Evolutionary conservation across 30 jellyfish, hydroid and myxozoan species (phyloP), one percentile per base, ranked within the genome.

Genomic region (Hydractinia echinata): DNA sequence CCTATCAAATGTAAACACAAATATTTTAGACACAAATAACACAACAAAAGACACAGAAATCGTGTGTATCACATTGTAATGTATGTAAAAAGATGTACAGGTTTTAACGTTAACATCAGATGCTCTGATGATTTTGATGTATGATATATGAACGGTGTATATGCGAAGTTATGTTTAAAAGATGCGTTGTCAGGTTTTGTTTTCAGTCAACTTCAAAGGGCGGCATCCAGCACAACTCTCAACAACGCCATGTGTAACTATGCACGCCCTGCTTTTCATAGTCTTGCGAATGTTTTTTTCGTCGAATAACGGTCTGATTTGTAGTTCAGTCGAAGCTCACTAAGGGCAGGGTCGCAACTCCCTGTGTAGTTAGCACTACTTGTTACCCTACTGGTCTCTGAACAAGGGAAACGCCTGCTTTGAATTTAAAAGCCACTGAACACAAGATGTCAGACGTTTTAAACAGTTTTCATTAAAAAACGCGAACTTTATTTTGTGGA

Each of bases 341-440:
- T 64, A 64, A 64, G 74, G 74, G 74, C 74, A 64, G 74, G 74
- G 74, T 64, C 74, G 74, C 74, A 44, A 64, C 19, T 51, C 74
- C 74, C 74, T 64, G 74, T n/a, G 39, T 64, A 64, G 39, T 6
- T 11, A 7, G 16, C 39, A 51, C 39, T 64, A 64, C 39, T 64
- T 4, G 74, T 51, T 64, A 64, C 74, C 74, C 74, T 64, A 64
- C 8, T 3, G 7, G 3, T 3, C 69, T 58, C 44, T 30, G 44
- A 30, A 30, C 44, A 30, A 30, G 44, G 44, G 44, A 30, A 30
- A 30, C 44, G 44, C 44, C 2, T 0, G 2, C 44, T 30, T 30
- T 30, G 44, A 30, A 30, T 30, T 30, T 0, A 30, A 30, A 30
- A 30, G 44, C 44, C 44, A 30, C 44, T 30, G 44, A 30, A 30